phyloP scores from a whole-genome alignment of 2,888 invertebrate species.

The Ophioninae sp. region DNA sequence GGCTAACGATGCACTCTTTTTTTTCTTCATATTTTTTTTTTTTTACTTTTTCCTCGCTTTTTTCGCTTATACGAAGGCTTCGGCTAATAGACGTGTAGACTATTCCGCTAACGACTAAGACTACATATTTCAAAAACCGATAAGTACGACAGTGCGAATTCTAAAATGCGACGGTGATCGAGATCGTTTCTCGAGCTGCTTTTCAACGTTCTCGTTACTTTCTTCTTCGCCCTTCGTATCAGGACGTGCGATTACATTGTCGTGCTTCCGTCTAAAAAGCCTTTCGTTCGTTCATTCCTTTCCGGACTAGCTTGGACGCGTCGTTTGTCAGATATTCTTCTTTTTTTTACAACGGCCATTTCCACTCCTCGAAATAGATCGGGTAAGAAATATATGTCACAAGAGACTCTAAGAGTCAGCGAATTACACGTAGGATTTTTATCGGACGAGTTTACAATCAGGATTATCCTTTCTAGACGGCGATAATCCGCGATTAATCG shows the following conservation, averaged over 20 bases:
- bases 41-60: neutral
- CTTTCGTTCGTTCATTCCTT: neutral
- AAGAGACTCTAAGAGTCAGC: conserved; percentile 43
- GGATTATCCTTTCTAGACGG: conserved; percentile 28
- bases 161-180: conserved; percentile 64
- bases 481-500: conserved; percentile 22
- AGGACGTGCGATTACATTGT: neutral
- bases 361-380: neutral
- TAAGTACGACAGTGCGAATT: conserved; percentile 63
- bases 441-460: conserved; percentile 49
- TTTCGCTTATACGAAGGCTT: conserved; percentile 55
- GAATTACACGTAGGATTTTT: conserved; percentile 50
- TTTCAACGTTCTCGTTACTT: conserved; percentile 1
- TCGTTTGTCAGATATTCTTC: neutral
- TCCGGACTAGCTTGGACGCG: conserved; percentile 1
- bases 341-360: neutral
- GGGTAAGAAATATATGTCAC: conserved; percentile 29
- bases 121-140: conserved; percentile 56
- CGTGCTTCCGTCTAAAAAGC: conserved; percentile 8
- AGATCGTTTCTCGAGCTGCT: conserved; percentile 59
- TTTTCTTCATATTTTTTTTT: neutral
- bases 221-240: conserved; percentile 4
- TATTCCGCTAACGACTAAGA: conserved; percentile 61
- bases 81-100: conserved; percentile 64
- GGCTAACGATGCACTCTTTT: conserved; percentile 58